Evolutionary conservation across 2,888 invertebrate species (phyloP).

Genomic region (Zonitis immaculata): DNA sequence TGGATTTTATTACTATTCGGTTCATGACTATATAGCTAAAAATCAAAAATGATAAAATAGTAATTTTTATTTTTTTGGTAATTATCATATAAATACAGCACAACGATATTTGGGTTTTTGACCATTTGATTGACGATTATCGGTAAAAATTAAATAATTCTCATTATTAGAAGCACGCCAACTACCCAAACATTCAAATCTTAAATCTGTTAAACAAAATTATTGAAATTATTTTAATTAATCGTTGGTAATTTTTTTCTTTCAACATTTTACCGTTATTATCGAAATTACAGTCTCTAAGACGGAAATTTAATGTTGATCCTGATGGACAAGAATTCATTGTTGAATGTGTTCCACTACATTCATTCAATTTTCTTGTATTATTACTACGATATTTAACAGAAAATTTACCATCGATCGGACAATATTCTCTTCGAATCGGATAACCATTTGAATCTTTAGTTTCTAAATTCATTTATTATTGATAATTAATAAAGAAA

Average conservation of each 20-base stretch:
- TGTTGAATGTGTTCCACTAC: slow-evolving; percentile 53
- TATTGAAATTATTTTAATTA: too few species aligned
- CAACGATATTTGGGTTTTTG: slow-evolving; percentile 56
- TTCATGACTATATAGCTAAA: slow-evolving; percentile 14
- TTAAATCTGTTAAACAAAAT: slow-evolving; percentile 52
- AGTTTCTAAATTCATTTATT: slow-evolving; percentile 46
- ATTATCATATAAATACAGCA: slow-evolving; percentile 53
- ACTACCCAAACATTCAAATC: slow-evolving; percentile 60
- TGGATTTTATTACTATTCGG: slow-evolving; percentile 52
- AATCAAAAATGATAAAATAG: slow-evolving; percentile 1
- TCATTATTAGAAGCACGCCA: slow-evolving; percentile 57
- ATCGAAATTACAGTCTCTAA: slow-evolving; percentile 55
- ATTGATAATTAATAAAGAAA: slow-evolving; percentile 7
- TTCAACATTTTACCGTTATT: slow-evolving; percentile 49
- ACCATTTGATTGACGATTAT: slow-evolving; percentile 48
- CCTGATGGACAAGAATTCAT: slow-evolving; percentile 60
- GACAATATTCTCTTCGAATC: slow-evolving; percentile 58
- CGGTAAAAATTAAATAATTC: slow-evolving; percentile 55
- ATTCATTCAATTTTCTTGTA: slow-evolving; percentile 50
- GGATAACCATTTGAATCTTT: slow-evolving; percentile 51
- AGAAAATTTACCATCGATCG: slow-evolving; percentile 58
- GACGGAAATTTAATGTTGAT: slow-evolving; percentile 54
- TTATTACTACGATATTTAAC: slow-evolving; percentile 55
- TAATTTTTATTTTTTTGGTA: neutral
- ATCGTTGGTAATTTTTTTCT: too few species aligned